A percentile compares a stretch with the other conserved stretches of the same genome.
Conservation (phyloP, 2,888 invertebrate species). For the Folsomia candida region DNA sequence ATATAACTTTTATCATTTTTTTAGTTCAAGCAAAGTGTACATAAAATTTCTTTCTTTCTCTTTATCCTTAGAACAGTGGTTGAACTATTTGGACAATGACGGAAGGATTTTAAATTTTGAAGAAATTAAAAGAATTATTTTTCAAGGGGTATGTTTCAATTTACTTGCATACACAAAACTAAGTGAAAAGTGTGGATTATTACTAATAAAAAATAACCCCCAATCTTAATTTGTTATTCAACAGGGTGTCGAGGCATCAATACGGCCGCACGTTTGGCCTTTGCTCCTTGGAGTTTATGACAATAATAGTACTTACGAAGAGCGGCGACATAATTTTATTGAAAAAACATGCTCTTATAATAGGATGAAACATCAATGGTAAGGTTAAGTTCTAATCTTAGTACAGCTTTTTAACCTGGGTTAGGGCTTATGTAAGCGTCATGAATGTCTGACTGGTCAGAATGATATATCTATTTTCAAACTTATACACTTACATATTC, state of each 20-base stretch:
- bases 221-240: conserved; percentile 12
- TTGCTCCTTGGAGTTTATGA: conserved; percentile 74
- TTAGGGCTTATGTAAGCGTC: no score
- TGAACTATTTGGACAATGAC: conserved; percentile 71
- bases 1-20: no score
- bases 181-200: background rate
- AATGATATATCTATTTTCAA: no score
- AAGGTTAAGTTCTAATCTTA: no score
- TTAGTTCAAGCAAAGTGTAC: no score
- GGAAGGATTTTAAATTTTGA: conserved; percentile 77
- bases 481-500: no score
- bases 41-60: no score
- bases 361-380: conserved; percentile 95
- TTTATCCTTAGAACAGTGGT: conserved; percentile 81
- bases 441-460: no score
- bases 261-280: conserved; percentile 89
- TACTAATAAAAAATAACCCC: background rate
- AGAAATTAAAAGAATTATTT: conserved; percentile 78
- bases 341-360: conserved; percentile 82
- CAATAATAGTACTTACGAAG: conserved; percentile 74
- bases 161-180: background rate
- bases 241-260: conserved; percentile 73
- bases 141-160: conserved; percentile 73
- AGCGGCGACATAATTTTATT: conserved; percentile 68
- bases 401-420: no score